These are phyloP conservation scores for Pteronotus mesoamericanus DNA, from an alignment of 2,797 vertebrate species.

Conservation along the genomic window DNA sequence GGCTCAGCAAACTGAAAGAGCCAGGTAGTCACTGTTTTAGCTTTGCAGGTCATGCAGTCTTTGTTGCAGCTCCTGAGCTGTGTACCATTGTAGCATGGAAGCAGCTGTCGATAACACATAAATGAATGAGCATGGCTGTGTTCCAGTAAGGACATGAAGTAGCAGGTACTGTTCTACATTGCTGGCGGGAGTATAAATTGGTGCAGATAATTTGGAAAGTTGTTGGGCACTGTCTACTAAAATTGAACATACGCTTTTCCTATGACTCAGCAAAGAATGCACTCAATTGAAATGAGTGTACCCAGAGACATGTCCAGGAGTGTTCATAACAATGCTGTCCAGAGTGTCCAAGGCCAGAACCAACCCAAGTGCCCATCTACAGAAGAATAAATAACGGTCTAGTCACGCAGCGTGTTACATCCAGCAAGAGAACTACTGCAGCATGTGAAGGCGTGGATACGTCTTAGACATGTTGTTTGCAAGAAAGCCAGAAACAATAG, in stretches of 20 bases:
- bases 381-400: neutral
- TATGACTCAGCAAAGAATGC: neutral
- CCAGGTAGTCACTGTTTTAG: neutral
- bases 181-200: neutral
- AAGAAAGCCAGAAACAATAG: neutral
- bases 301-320: neutral
- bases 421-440: neutral
- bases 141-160: neutral
- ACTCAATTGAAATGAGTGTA: neutral
- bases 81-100: neutral
- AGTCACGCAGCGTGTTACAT: neutral
- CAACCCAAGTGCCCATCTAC: neutral
- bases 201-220: neutral
- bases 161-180: neutral
- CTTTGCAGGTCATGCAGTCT: neutral
- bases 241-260: neutral
- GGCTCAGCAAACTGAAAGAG: neutral
- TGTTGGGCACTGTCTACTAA: neutral
- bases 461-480: neutral
- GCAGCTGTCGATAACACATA: neutral
- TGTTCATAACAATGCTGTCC: neutral
- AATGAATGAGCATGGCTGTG: neutral
- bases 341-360: neutral
- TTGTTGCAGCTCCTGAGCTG: neutral
- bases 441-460: neutral